Evolutionary conservation across 2,113 vertebrate species (phyloP).

Genomic region (Campylomormyrus numenius): DNA sequence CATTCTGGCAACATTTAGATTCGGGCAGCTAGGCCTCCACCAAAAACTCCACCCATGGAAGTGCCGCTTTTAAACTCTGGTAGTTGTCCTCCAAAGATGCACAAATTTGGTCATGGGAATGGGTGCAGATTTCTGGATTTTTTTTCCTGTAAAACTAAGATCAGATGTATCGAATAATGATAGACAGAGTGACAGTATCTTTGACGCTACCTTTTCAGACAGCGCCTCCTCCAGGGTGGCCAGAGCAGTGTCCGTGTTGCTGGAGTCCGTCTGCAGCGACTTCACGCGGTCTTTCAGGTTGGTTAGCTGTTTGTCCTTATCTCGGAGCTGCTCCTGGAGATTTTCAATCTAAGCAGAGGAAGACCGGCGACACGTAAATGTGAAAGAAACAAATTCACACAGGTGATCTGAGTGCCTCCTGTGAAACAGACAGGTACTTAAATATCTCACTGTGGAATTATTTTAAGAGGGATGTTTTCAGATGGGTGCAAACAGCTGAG

Average conservation of each 20-base stretch:
- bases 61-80: not conserved
- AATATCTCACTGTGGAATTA: slow-evolving; percentile 2
- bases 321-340: slow-evolving; percentile 91
- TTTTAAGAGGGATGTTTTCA: slow-evolving; percentile 4
- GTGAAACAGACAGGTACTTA: slow-evolving; percentile 22
- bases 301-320: slow-evolving; percentile 92
- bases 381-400: not conserved
- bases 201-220: slow-evolving; percentile 80
- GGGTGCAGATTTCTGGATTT: not conserved
- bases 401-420: not conserved
- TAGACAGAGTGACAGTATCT: not conserved
- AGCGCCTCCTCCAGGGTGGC: slow-evolving; percentile 89
- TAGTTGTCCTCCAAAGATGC: not conserved
- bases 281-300: slow-evolving; percentile 89
- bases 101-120: not conserved
- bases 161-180: not conserved
- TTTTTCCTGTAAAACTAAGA: not conserved
- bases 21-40: not conserved
- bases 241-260: slow-evolving; percentile 91
- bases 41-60: not conserved
- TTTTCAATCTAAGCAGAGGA: slow-evolving; percentile 79
- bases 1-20: not conserved
- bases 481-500: slow-evolving; percentile 24
- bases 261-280: slow-evolving; percentile 90
- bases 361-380: not conserved